Evolutionary conservation across 2,113 vertebrate species (phyloP).

Genomic region (Ictidomys tridecemlineatus): DNA sequence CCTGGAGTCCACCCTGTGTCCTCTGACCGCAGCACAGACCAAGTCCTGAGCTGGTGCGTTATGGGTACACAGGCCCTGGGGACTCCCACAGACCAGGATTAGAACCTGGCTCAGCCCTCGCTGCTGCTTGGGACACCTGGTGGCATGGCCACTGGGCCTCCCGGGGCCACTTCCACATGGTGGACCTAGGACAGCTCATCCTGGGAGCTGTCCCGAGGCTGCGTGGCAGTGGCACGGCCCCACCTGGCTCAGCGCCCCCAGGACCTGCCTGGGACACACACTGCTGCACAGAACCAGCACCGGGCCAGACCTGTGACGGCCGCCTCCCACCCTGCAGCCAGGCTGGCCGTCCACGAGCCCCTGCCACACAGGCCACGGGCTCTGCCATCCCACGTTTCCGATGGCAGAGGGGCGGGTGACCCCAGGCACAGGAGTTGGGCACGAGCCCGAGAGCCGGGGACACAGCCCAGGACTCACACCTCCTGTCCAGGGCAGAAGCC

Average conservation of each 20-base stretch:
- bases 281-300: fast-evolving
- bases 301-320: background rate
- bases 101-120: background rate
- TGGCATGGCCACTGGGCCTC: background rate
- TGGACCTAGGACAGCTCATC: fast-evolving
- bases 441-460: fast-evolving
- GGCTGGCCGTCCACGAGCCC: fast-evolving
- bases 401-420: fast-evolving
- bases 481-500: background rate
- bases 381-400: too few species aligned
- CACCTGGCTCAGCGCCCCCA: background rate
- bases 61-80: background rate
- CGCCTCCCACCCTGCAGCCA: fast-evolving
- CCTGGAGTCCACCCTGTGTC: background rate
- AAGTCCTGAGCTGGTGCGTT: background rate
- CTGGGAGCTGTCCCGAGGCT: fast-evolving
- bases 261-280: background rate
- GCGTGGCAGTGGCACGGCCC: fast-evolving
- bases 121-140: background rate
- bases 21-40: fast-evolving
- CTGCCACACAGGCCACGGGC: too few species aligned
- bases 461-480: too few species aligned
- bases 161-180: background rate
- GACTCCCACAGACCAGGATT: background rate
- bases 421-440: background rate